Base-by-base conservation (phyloP, 2,888 invertebrate species). In the Mesodorylaimus sp. region DNA sequence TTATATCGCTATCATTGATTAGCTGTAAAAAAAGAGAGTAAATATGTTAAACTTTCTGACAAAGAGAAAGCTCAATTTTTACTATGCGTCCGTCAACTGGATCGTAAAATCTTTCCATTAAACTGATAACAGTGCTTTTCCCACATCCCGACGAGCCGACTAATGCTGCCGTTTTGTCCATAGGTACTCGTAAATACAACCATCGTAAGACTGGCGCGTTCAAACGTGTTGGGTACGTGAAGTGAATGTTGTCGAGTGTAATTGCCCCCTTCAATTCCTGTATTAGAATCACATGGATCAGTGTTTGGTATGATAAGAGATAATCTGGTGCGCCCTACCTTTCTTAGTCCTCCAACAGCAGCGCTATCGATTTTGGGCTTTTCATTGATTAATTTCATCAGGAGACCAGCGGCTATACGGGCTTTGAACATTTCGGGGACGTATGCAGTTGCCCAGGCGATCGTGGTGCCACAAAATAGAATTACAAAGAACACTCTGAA, bases 171-270 rank as follows among this genome's bases (percentile, higher is more conserved):
- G 67, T 63, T 51, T 68, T 61, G 3, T 68, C 68, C 3, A 65
- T 63, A 7, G 59, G 52, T 19, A 68, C 63, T 21, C 44, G 53
- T 52, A 67, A 62, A 10, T 58, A 56, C 21, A 55, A 39, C 2
- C 55, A 54, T 39, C 56, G 54, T 28, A 60, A 45, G 16, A 60
- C 54, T 24, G 56, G 37, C 47, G 76, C 75, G 54, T 81, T 80
- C 38, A 77, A 75, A 23, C 87, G 75, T 0, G 81, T 80, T 1
- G 87, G 86, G 68, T 89, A 89, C 45, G 78, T 75, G 70, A 87
- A 87, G 73, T 68, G 83, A 0, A 86, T 76, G 32, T 77, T 70
- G 49, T 76, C 73, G 56, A 81, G 80, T 26, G 75, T 73, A 0
- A 86, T 78, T 60, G 78, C 75, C 10, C 84, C 84, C 21, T 51